A percentile compares a stretch with the other conserved stretches of the same genome.
phyloP scores from a whole-genome alignment of 2,797 vertebrate genomes.

The Rhinatrema bivittatum region DNA sequence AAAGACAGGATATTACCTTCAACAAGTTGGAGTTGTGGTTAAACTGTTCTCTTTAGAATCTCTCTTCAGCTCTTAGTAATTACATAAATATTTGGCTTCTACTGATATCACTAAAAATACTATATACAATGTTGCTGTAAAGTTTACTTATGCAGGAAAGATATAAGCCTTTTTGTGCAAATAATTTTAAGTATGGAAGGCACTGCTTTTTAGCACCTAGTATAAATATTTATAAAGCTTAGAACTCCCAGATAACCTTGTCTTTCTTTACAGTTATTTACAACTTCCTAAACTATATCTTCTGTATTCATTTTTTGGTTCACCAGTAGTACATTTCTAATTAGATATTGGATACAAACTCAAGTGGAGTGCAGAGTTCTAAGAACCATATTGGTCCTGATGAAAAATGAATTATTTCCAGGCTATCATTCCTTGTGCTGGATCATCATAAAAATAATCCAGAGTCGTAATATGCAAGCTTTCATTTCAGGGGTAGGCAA shows the following conservation, averaged over 20 bases:
- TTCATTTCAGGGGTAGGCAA: too few relatives aligned
- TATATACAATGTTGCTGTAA: conserved; percentile 56
- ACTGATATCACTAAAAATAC: conserved; percentile 60
- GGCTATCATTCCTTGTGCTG: too few relatives aligned
- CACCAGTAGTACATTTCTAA: too few relatives aligned
- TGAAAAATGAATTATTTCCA: too few relatives aligned
- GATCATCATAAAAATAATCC: too few relatives aligned
- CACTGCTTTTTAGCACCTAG: conserved; percentile 64
- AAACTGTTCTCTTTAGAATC: conserved; percentile 43
- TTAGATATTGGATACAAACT: too few relatives aligned
- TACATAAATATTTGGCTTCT: conserved; percentile 66
- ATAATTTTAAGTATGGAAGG: conserved; percentile 51
- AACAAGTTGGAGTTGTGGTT: conserved; percentile 43
- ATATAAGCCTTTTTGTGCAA: conserved; percentile 47
- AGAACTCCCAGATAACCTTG: conserved; percentile 59
- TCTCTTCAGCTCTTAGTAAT: conserved; percentile 47
- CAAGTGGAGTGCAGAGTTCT: too few relatives aligned
- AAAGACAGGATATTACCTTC: conserved; percentile 37
- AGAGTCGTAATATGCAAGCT: too few relatives aligned
- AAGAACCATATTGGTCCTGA: too few relatives aligned
- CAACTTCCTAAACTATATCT: conserved; percentile 40
- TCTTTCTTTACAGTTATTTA: conserved; percentile 42
- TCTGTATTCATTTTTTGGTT: too few relatives aligned
- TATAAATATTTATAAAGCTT: conserved; percentile 67
- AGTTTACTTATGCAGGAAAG: conserved; percentile 63